These are phyloP conservation scores for Eristalis intricaria DNA, from an alignment of 2,888 invertebrate species.

Conservation along the genomic window DNA sequence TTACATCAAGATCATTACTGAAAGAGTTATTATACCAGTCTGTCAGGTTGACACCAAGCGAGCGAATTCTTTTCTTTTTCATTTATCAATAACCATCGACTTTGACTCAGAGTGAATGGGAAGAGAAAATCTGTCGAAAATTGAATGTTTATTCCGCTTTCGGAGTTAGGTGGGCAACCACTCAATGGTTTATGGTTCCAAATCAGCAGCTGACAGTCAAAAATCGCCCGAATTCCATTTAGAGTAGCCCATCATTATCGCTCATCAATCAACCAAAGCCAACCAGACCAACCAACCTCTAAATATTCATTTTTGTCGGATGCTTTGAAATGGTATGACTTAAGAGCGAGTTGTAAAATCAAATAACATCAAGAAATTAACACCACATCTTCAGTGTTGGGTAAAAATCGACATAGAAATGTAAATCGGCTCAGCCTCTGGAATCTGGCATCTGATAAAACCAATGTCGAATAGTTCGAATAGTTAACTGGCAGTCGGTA, in stretches of 20 bases:
- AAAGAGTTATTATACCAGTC: background rate
- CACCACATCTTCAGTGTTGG: background rate
- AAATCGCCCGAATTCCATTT: background rate
- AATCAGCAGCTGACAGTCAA: background rate
- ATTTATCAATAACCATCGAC: background rate
- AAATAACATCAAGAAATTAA: background rate
- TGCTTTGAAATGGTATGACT: background rate
- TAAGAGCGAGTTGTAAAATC: background rate
- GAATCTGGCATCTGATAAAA: background rate
- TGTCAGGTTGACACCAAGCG: background rate
- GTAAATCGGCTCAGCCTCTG: background rate
- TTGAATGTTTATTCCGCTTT: too few species aligned
- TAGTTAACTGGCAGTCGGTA: background rate
- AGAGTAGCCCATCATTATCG: background rate
- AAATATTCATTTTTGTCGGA: constrained; percentile 1
- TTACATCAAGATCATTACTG: background rate
- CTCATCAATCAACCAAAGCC: background rate
- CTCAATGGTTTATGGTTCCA: background rate
- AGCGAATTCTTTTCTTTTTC: background rate
- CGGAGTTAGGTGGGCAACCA: background rate
- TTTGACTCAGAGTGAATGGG: background rate
- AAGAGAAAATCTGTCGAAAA: background rate
- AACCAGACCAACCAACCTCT: background rate
- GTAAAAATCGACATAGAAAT: background rate
- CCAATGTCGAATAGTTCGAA: background rate